Evolutionary conservation across 2,797 vertebrate genomes (phyloP), one percentile per base, ranked within the genome.

Genomic region (Trachops cirrhosus): DNA sequence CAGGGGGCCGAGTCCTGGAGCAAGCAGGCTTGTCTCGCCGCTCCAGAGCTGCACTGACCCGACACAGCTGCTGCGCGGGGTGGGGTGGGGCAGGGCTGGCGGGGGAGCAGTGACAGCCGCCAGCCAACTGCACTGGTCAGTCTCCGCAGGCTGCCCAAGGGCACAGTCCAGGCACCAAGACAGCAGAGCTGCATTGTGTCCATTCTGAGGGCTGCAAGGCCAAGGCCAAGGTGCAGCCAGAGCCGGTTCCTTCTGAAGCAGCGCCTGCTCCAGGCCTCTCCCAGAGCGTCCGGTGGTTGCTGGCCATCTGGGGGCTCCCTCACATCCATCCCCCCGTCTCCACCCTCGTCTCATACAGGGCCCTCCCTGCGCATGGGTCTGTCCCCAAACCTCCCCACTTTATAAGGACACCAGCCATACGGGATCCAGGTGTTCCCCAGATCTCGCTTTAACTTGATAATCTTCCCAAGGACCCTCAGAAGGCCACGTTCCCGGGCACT

Each of bases 301-400:
- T 22, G 21, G 44, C 32, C 24, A 7, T 57, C 46, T 11, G 21
- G 0, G 71, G 8, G 22, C 29, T 71, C 44, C 29, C 46, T n/a
- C 12, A 1, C 0, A 16, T 32, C 34, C n/a, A n/a, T n/a, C n/a
- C n/a, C 5, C 26, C 34, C 5, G 9, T 34, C 16, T 52, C 44
- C 29, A 0, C 29, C 22, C 57, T 79, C 29, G 18, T 48, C 15
- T 32, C 24, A 26, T 29, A 15, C 11, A 54, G 7, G 0, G 0
- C 9, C 37, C 12, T 74, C 57, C 67, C 4, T 46, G 37, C 3
- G 9, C 9, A 19, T 67, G 19, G n/a, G 21, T 29, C 37, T 50
- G 6, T 22, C 50, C 52, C 44, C 64, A 57, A 1, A 34, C n/a
- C 34, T 37, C 39, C 46, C 26, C 3, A 10, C 19, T 71, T 34